These are phyloP conservation scores for Acrocephalus kingi DNA, from an alignment of 2,113 vertebrate species.

Conservation along the genomic window DNA sequence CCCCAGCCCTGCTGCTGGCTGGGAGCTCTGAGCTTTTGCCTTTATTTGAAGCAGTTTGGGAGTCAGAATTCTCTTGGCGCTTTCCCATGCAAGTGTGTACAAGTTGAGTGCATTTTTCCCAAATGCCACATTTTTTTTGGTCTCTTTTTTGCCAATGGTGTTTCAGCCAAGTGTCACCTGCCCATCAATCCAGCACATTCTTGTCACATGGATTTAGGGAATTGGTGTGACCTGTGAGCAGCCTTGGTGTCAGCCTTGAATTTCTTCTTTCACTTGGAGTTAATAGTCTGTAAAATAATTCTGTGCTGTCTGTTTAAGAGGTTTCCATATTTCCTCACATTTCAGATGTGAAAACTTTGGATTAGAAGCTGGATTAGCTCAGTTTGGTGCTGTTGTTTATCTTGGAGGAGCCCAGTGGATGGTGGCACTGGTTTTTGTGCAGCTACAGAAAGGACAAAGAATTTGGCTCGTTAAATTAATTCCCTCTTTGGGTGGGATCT, in stretches of 20 bases:
- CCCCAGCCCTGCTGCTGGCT: not conserved
- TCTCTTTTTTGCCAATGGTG: not conserved
- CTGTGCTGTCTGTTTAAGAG: not conserved
- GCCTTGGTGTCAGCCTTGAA: not conserved
- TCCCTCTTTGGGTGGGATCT: not conserved
- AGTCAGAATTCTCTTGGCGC: not conserved
- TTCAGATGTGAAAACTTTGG: not conserved
- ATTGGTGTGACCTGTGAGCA: not conserved
- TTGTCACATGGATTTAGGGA: not conserved
- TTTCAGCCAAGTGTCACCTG: not conserved
- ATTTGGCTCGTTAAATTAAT: not conserved
- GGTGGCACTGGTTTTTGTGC: not conserved
- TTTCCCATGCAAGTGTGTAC: fast-evolving
- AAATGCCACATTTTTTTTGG: not conserved
- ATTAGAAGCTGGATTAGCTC: not conserved
- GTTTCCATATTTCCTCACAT: not conserved
- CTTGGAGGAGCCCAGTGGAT: not conserved
- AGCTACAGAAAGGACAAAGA: not conserved
- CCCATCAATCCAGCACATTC: not conserved
- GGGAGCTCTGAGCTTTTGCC: not conserved
- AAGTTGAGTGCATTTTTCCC: not conserved
- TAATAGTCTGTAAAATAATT: not conserved
- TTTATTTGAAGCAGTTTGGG: not conserved
- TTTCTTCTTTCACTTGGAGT: not conserved
- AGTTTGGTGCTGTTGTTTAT: not conserved